phyloP scores from a whole-genome alignment of 2,888 invertebrate species.

The Sinelater perroti region DNA sequence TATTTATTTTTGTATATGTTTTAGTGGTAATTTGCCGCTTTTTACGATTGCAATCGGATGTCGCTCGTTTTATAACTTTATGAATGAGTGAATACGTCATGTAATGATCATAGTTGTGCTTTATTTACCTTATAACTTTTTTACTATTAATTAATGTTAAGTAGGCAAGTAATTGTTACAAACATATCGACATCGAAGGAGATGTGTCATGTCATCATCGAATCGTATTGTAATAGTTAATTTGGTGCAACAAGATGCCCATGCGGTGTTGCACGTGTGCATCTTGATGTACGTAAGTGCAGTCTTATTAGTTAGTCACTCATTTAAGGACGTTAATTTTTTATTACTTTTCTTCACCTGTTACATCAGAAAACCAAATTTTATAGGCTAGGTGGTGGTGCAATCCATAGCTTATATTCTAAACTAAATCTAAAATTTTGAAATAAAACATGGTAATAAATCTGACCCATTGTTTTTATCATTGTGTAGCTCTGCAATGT shows the following conservation, averaged over 20 bases:
- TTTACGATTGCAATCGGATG: too few species aligned
- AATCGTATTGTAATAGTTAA: too few species aligned
- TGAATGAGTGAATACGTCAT: too few species aligned
- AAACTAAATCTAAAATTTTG: slow-evolving; percentile 42
- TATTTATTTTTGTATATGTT: slow-evolving; percentile 11
- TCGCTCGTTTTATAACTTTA: too few species aligned
- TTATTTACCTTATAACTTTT: too few species aligned
- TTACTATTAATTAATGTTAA: slow-evolving; percentile 3
- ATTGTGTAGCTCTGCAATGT: too few species aligned
- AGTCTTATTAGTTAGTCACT: slow-evolving; percentile 3
- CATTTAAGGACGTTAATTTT: background rate
- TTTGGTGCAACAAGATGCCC: too few species aligned
- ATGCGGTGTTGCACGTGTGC: background rate
- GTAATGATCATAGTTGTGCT: too few species aligned
- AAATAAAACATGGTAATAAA: slow-evolving; percentile 6
- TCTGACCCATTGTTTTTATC: too few species aligned
- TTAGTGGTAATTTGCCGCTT: slow-evolving; percentile 4
- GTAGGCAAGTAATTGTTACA: slow-evolving; percentile 14
- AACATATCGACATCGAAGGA: slow-evolving; percentile 37
- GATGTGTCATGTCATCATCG: slow-evolving; percentile 15
- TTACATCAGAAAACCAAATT: slow-evolving; percentile 44
- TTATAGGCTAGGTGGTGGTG: slow-evolving; percentile 59
- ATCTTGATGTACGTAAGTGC: slow-evolving; percentile 1
- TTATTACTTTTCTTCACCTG: too few species aligned
- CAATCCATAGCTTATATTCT: slow-evolving; percentile 56